Percentiles rank a stretch among this genome's conserved stretches.
Conservation (phyloP, 2,113 vertebrate genomes). For the Oncorhynchus nerka region DNA sequence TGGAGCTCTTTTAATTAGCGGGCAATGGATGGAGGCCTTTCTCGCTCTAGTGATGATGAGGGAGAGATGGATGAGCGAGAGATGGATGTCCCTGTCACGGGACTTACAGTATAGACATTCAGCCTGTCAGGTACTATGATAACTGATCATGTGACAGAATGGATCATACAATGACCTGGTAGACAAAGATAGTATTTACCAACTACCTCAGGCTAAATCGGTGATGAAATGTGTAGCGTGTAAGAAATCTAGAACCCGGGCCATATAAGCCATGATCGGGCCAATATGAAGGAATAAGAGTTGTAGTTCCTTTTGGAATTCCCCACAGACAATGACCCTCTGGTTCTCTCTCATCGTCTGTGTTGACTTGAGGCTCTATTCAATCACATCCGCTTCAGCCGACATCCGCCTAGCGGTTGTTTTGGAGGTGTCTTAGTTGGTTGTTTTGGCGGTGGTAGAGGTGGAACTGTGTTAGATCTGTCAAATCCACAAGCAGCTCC, state of each 20-base stretch:
- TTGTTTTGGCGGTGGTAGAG: no score
- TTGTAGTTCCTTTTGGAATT: neutral
- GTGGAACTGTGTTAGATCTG: no score
- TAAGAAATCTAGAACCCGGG: no score
- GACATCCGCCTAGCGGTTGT: no score
- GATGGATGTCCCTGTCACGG: constrained; percentile 32
- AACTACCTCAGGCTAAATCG: neutral
- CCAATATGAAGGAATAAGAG: no score
- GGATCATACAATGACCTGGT: no score
- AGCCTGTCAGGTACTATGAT: constrained; percentile 45
- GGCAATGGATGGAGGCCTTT: constrained; percentile 36
- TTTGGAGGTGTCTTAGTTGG: no score
- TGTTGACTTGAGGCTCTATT: constrained; percentile 24
- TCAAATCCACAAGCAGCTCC: no score
- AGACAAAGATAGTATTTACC: no score
- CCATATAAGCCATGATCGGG: neutral
- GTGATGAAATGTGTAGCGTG: no score
- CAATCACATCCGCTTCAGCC: no score
- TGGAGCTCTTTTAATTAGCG: constrained; percentile 73
- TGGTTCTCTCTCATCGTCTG: constrained; percentile 21
- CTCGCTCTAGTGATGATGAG: constrained; percentile 4
- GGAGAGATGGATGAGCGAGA: constrained; percentile 49
- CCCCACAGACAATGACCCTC: constrained; percentile 1
- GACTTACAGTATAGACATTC: constrained; percentile 44
- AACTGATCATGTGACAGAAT: constrained; percentile 52